Conservation (phyloP, 2,888 invertebrate species). For the Anagyrus pseudococci region DNA sequence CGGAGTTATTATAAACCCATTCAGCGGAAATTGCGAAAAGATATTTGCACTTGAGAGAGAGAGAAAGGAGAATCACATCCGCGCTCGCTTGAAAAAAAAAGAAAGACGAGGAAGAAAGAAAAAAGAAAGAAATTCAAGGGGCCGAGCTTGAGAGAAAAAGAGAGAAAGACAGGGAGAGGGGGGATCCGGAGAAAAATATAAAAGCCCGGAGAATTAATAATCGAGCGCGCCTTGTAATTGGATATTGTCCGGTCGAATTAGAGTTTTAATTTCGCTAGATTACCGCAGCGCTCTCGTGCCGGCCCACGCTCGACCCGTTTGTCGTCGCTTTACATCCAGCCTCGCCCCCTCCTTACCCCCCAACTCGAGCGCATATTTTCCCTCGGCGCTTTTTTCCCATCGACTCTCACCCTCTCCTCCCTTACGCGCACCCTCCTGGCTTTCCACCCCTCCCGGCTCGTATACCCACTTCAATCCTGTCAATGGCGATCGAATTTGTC, state of each 20-base stretch:
- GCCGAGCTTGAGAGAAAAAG: neutral
- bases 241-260: conserved; percentile 59
- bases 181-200: conserved; percentile 3
- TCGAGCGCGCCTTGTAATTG: conserved; percentile 54
- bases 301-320: conserved; percentile 45
- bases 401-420: neutral
- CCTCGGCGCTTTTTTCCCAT: neutral
- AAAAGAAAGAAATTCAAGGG: neutral
- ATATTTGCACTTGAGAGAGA: conserved; percentile 21
- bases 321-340: conserved; percentile 36
- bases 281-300: conserved; percentile 35
- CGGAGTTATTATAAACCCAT: neutral
- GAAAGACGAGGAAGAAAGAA: neutral
- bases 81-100: neutral
- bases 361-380: conserved; percentile 11
- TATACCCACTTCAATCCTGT: conserved; percentile 11
- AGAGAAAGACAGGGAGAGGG: conserved; percentile 7
- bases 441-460: neutral
- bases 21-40: conserved; percentile 21
- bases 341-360: conserved; percentile 15
- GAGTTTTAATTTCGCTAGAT: conserved; percentile 58
- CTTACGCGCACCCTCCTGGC: neutral
- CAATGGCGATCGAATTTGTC: conserved; percentile 12
- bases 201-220: conserved; percentile 51
- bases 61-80: neutral